Evolutionary conservation across 1,140 invertebrate species (phyloP), one percentile per base, ranked within the genome.

Genomic region (Apocrypta bakeri): DNA sequence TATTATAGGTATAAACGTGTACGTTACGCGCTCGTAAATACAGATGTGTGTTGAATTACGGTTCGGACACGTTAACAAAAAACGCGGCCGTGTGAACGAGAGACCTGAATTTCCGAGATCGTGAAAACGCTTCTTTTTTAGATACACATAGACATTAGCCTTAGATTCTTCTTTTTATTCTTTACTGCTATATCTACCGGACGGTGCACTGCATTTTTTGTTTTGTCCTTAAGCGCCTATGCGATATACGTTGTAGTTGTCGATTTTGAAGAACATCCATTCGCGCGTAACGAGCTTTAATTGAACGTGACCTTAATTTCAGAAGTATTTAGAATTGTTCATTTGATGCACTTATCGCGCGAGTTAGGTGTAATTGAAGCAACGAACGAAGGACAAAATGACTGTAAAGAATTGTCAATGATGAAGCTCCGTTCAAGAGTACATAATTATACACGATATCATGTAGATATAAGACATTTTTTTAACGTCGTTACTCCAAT

Each of bases 51-150:
- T 56, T 56, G 17, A 21, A n/a, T 56, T 56, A 56, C 48, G 48
- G 48, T 56, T 56, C 48, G 48, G 48, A 56, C 48, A n/a, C 21
- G 63, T 11, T 2, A 63, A 66, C 4, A 66, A 66, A 64, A 33
- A 69, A 69, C 68, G 27, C 68, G 68, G 12, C 31, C 68, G 68
- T 69, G 68, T 33, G 68, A 69, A 69, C 33, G 33, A 24, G 21
- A 31, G 69, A 3, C 14, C 37, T 1, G 33, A 71, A 33, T 72
- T 33, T 72, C 64, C 64, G 64, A 2, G 64, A 68, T 29, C 27
- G 69, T 72, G 68, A 71, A 71, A 71, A 29, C n/a, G n/a, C 31
- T 37, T 31, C 33, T 71, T n/a, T 71, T 71, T 24, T 68, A 6
- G n/a, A 27, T 25, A 17, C 25, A 27, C 2, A 12, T 24, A 12